Conservation (phyloP, 2,797 vertebrate genomes). For the Betta splendens region DNA sequence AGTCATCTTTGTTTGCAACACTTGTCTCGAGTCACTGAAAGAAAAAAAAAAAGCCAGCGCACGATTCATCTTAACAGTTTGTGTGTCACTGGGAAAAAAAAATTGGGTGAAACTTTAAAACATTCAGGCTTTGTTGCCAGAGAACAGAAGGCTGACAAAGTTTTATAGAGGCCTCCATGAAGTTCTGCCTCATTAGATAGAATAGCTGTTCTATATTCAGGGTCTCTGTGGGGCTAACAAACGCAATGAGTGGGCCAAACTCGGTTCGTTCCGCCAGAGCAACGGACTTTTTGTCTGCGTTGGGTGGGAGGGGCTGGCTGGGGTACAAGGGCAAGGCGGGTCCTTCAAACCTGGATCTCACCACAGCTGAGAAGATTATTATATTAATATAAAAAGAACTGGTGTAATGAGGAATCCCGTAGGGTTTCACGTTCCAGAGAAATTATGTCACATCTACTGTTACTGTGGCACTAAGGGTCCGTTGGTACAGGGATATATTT, state of each 20-base stretch:
- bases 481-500: too few relatives aligned
- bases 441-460: slow-evolving; percentile 10
- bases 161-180: slow-evolving; percentile 76
- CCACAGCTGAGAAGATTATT: slow-evolving; percentile 33
- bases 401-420: slow-evolving; percentile 28
- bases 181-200: slow-evolving; percentile 81
- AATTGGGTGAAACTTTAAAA: slow-evolving; percentile 65
- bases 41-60: slow-evolving; percentile 63
- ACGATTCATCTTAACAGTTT: slow-evolving; percentile 72
- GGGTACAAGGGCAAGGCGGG: slow-evolving; percentile 26
- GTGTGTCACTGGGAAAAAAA: slow-evolving; percentile 61
- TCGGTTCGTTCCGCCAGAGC: slow-evolving; percentile 67
- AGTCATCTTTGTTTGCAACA: slow-evolving; percentile 74
- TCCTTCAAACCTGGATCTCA: slow-evolving; percentile 49
- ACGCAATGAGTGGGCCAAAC: slow-evolving; percentile 73
- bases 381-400: slow-evolving; percentile 6
- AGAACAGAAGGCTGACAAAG: slow-evolving; percentile 80
- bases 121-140: slow-evolving; percentile 75
- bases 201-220: slow-evolving; percentile 81
- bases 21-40: slow-evolving; percentile 64
- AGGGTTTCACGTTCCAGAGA: slow-evolving; percentile 34
- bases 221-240: slow-evolving; percentile 75
- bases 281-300: slow-evolving; percentile 61
- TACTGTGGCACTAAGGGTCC: too few relatives aligned
- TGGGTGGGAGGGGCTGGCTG: slow-evolving; percentile 59